Evolutionary conservation across 2,888 invertebrate species (phyloP), one percentile per base, ranked within the genome.

Genomic region (Cybosia mesomella): DNA sequence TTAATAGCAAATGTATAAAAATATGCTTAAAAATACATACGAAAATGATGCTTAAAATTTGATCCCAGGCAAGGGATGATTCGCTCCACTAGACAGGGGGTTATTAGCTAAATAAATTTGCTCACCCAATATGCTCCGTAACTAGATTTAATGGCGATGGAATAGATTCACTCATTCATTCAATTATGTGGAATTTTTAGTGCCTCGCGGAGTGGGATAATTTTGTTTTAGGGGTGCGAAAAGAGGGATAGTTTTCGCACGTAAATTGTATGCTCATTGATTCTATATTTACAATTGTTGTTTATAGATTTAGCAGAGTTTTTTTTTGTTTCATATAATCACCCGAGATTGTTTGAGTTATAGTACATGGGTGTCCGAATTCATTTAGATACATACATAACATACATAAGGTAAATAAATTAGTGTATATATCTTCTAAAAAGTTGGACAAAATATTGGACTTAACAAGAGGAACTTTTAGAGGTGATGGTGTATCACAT

Each of bases 71-170:
- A 85, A 86, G 90, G 91, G 91, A 90, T 90, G 84, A 81, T 85
- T 83, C 88, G 84, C 86, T 82, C 81, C 85, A 86, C 80, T 85
- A 83, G 85, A 74, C 79, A 79, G 76, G 84, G 92, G 91, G 89
- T 91, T 94, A 94, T 95, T 94, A 95, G 93, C 91, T 94, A 94
- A 95, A 94, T 94, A 94, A 94, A 95, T 94, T 94, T 94, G 94
- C 92, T 90, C 94, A 87, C 91, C 90, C 95, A 95, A 95, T 95
- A 95, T 94, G 94, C 93, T 94, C 89, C 85, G 94, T 95, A 95
- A 95, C 94, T 94, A 92, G 94, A 95, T 95, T 95, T 94, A 95
- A 95, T 95, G 92, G 94, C 92, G 91, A 93, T 94, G 91, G 94
- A 94, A 95, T 94, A 70, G 70, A 66, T 70, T 70, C 70, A 70